These are phyloP conservation scores for Leptobrachium leishanense DNA, from an alignment of 2,113 vertebrate species.

Conservation along the genomic window DNA sequence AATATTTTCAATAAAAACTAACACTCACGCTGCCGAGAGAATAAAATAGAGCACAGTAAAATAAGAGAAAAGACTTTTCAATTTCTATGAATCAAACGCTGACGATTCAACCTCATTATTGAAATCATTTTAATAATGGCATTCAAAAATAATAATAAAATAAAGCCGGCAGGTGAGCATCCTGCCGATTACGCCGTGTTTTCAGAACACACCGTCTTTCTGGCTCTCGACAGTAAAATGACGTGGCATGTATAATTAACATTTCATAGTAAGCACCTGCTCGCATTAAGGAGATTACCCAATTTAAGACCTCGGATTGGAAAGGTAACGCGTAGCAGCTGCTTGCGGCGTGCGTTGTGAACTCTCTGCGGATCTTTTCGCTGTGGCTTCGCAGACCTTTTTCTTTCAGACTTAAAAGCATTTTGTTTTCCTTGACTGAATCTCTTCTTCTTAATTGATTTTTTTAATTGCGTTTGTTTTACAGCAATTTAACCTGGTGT, in stretches of 20 bases:
- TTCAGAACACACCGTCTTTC: background rate
- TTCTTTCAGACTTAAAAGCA: background rate
- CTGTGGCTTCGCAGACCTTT: background rate
- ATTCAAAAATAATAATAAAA: background rate
- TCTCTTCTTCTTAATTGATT: slow-evolving; percentile 2
- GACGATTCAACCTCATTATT: background rate
- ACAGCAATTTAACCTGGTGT: slow-evolving; percentile 1
- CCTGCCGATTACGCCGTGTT: background rate
- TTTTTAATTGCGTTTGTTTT: background rate
- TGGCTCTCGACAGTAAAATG: background rate
- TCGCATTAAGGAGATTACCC: slow-evolving; percentile 14
- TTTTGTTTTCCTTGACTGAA: background rate
- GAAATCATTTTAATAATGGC: background rate
- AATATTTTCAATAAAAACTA: no score
- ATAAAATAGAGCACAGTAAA: no score
- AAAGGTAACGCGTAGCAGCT: background rate
- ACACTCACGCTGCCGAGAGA: no score
- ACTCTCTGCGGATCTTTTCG: no score
- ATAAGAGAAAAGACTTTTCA: no score
- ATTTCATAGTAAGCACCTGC: slow-evolving; percentile 11
- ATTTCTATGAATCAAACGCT: no score
- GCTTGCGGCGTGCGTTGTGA: background rate
- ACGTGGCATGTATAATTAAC: slow-evolving; percentile 19
- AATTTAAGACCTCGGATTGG: background rate
- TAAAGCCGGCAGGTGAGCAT: background rate